Conservation (phyloP, 64 coral and sea anemone genomes). For the Montipora foliosa region DNA sequence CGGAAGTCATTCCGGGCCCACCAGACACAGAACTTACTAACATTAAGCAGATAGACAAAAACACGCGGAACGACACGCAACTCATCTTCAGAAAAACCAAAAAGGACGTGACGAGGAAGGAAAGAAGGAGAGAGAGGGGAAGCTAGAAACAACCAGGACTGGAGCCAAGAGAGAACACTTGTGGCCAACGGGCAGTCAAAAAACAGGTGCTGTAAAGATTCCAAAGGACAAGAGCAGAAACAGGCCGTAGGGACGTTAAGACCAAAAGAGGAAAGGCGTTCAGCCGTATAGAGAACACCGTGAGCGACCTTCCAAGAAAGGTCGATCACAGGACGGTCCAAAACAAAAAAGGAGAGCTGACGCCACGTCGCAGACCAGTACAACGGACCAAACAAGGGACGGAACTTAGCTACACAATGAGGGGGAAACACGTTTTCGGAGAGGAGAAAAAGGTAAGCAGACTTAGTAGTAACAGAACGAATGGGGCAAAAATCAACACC, state of each 20-base stretch:
- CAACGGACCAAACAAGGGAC: background rate
- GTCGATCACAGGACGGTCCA: background rate
- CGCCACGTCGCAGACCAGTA: conserved; percentile 23
- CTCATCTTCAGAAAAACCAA: too few species aligned
- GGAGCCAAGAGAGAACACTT: background rate
- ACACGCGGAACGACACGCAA: too few species aligned
- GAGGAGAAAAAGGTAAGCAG: background rate
- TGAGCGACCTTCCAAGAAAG: conserved; percentile 14
- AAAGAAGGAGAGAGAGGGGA: background rate
- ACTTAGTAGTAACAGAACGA: background rate
- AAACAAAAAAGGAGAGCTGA: background rate
- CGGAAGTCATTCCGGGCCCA: too few species aligned
- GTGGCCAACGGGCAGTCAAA: background rate
- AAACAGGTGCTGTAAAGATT: background rate
- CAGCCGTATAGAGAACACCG: background rate
- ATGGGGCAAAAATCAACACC: too few species aligned
- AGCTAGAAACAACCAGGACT: background rate
- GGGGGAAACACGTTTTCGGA: background rate
- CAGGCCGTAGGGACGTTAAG: background rate
- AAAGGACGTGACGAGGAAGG: too few species aligned
- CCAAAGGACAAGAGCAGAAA: background rate
- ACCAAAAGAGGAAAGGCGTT: background rate
- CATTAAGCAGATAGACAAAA: too few species aligned
- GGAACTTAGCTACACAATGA: conserved; percentile 11
- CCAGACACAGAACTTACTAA: too few species aligned